These are phyloP conservation scores for Zaprionus ghesquierei DNA, from an alignment of 1,140 invertebrate species.

Conservation along the genomic window DNA sequence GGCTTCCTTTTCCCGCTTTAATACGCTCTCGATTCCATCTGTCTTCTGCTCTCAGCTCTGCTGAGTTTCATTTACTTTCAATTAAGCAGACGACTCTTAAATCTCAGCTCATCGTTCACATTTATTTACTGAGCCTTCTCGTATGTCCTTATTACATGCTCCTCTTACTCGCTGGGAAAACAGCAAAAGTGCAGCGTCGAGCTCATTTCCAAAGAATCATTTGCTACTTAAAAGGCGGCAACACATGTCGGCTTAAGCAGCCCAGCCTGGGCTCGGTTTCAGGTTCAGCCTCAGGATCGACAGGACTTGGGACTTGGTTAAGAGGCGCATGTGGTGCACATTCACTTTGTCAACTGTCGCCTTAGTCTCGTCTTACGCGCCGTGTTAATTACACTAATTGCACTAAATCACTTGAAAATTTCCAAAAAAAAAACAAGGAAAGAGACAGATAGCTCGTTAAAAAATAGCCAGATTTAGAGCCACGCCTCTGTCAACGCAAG, in stretches of 20 bases:
- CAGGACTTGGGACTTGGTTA: constrained; percentile 23
- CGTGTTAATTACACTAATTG: constrained; percentile 79
- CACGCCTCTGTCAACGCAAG: constrained; percentile 42
- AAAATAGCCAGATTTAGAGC: constrained; percentile 62
- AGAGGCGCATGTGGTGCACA: constrained; percentile 67
- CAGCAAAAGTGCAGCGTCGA: background rate
- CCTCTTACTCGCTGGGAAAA: constrained; percentile 9
- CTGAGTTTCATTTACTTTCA: background rate
- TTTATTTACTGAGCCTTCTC: background rate
- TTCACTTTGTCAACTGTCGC: constrained; percentile 71
- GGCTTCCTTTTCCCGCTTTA: background rate
- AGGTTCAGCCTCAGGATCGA: constrained; percentile 13
- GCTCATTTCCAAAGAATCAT: constrained; percentile 54
- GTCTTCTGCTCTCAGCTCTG: background rate
- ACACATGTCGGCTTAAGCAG: constrained; percentile 72
- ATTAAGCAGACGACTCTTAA: background rate
- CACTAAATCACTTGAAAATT: constrained; percentile 80
- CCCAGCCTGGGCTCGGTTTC: constrained; percentile 26
- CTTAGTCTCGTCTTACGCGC: constrained; percentile 68
- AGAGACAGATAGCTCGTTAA: constrained; percentile 20
- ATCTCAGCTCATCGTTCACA: background rate
- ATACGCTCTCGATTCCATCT: background rate
- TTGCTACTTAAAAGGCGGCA: constrained; percentile 47
- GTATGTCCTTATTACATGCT: background rate
- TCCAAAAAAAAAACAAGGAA: constrained; percentile 14